Conservation (phyloP, 2,888 invertebrate genomes). For the Sicus ferrugineus region DNA sequence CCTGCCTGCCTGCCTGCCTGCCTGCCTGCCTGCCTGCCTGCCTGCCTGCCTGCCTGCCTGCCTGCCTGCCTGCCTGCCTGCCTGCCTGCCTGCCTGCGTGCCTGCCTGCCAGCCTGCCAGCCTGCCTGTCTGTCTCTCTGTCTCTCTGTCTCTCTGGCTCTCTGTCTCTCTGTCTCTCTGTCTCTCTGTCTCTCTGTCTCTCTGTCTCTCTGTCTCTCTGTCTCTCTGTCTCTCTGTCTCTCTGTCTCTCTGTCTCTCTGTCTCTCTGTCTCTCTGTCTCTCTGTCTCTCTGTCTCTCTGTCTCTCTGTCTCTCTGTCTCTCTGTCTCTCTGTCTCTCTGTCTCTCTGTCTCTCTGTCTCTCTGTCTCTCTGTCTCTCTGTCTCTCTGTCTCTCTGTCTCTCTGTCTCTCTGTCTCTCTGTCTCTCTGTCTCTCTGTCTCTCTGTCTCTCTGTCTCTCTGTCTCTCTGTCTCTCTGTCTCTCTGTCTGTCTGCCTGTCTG, state of each 20-base stretch:
- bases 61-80: slow-evolving; percentile 17
- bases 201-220: slow-evolving; percentile 12
- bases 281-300: slow-evolving; percentile 12
- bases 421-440: slow-evolving; percentile 10
- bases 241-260: slow-evolving; percentile 12
- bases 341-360: slow-evolving; percentile 10
- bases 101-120: too few relatives aligned
- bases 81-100: slow-evolving; percentile 14
- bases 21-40: slow-evolving; percentile 13
- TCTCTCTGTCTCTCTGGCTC: too few relatives aligned
- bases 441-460: slow-evolving; percentile 12
- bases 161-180: too few relatives aligned
- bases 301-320: slow-evolving; percentile 10
- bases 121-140: too few relatives aligned
- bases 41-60: slow-evolving; percentile 13
- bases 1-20: slow-evolving; percentile 13
- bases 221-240: slow-evolving; percentile 10
- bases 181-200: slow-evolving; percentile 10
- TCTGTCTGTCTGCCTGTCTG: too few relatives aligned
- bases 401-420: slow-evolving; percentile 12
- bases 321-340: slow-evolving; percentile 12
- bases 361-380: slow-evolving; percentile 12
- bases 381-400: slow-evolving; percentile 10
- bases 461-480: slow-evolving; percentile 10
- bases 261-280: slow-evolving; percentile 10